Evolutionary conservation across 2,888 invertebrate species (phyloP).

Genomic region (Catocala sponsa): DNA sequence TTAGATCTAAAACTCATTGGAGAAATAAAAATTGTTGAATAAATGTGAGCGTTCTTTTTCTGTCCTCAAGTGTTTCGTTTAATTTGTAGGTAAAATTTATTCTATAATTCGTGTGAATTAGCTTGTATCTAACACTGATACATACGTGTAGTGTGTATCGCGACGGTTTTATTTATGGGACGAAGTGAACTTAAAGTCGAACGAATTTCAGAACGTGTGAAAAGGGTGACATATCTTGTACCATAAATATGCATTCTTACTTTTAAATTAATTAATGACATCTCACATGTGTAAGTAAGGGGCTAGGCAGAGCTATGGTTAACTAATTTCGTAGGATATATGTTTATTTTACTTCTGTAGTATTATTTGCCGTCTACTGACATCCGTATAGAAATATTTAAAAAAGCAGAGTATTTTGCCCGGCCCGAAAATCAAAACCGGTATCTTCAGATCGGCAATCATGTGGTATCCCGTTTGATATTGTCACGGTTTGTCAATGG

Average conservation of each 20-base stretch:
- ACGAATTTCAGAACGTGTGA: slow-evolving; percentile 6
- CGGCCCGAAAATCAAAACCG: too few species aligned
- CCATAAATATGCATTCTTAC: too few species aligned
- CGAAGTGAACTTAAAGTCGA: not conserved
- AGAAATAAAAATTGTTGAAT: not conserved
- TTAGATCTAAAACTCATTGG: slow-evolving; percentile 16
- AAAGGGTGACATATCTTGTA: not conserved
- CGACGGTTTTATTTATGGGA: not conserved
- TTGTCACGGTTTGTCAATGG: not conserved
- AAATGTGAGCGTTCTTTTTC: not conserved
- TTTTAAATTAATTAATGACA: too few species aligned
- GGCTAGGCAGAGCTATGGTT: too few species aligned
- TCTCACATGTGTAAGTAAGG: too few species aligned
- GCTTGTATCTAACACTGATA: slow-evolving; percentile 7
- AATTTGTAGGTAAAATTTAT: slow-evolving; percentile 7
- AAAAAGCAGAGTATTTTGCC: too few species aligned
- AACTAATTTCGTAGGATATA: too few species aligned
- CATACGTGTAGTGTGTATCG: not conserved
- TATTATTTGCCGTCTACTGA: too few species aligned
- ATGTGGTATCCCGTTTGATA: not conserved
- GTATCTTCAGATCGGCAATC: too few species aligned
- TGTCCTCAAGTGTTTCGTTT: slow-evolving; percentile 7
- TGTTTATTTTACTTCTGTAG: too few species aligned
- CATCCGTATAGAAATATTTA: too few species aligned
- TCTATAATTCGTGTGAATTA: slow-evolving; percentile 8